Evolutionary conservation across 2,888 invertebrate species (phyloP), one percentile per base, ranked within the genome.

Genomic region (Smittia aterrima): DNA sequence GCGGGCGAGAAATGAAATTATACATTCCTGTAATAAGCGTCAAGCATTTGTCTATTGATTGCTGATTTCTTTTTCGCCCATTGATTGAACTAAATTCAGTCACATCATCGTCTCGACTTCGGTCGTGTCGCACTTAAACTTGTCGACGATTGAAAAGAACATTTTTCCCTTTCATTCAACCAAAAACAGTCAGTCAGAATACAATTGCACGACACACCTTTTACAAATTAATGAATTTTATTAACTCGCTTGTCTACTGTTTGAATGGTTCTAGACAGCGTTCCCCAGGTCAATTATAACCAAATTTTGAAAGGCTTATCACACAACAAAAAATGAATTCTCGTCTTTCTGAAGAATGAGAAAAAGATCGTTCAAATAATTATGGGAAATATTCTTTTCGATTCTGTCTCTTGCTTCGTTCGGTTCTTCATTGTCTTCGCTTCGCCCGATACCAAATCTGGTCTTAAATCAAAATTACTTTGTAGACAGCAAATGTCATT

Each of bases 401-500:
- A 25, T 64, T 64, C 16, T n/a, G n/a, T 11, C 22, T 64, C 24
- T 58, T 58, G 22, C 58, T 58, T 6, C 25, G 64, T 27, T 13
- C 27, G 25, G 2, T 24, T 24, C 16, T 64, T 11, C 64, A 64
- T 64, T 64, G 64, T 64, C 13, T 58, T 22, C 22, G 4, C 13
- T 16, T 47, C 24, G 24, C 7, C 9, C 20, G n/a, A 27, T 25
- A 64, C 25, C 11, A 27, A 64, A 64, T 25, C 64, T 58, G 25
- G 64, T 64, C 27, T 64, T 24, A 22, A 27, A 22, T 64, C 64
- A 24, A 27, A 58, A 58, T 58, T 58, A 58, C 18, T 58, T 58
- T 58, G 25, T 64, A 62, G 38, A 72, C 72, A 72, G 62, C 58
- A 62, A 22, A 72, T 72, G 72, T 72, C 72, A 72, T 72, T 38